Evolutionary conservation across 2,113 vertebrate genomes (phyloP), one percentile per base, ranked within the genome.

Genomic region (Herpetotheres cachinnans): DNA sequence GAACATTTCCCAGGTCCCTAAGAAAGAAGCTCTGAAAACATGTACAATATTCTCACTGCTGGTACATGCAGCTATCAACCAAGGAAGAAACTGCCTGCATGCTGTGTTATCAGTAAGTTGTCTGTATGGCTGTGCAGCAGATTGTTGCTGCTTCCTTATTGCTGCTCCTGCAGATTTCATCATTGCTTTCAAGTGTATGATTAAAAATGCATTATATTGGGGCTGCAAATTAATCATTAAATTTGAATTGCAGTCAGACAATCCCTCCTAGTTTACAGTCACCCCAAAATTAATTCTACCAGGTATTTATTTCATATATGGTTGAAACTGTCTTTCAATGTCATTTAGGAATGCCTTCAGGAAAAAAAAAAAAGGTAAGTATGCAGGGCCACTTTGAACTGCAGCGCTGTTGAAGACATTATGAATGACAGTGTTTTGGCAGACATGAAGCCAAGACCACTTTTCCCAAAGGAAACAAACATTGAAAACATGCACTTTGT

Each of bases 391-490:
- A 66, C n/a, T 79, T 85, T 42, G 71, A 95, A 62, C 58, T 38
- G 27, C 47, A 82, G 65, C 3, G 2, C 52, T 34, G 11, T 47
- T 47, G 47, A 78, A 85, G 91, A 65, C 29, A 29, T 82, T 63
- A 66, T 38, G 65, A 95, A 89, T 89, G n/a, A 66, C 71, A 78
- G 70, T 38, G 40, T 90, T 95, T 74, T 94, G 90, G 72, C 69
- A 94, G 79, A 95, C 24, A 8, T 26, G 59, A 89, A 82, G 77
- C 42, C 86, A 84, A 69, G 82, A 78, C 16, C 40, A 9, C 29
- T 95, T 89, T 84, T 94, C 86, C 80, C 81, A 78, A 86, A 71
- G 93, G 93, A 96, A 94, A 50, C 14, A 82, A 87, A 82, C 30
- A 52, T 14, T 90, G 84, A 89, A 90, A 82, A 77, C 55, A 61